A percentile compares a stretch with the other conserved stretches of the same genome.
Conservation (phyloP, 2,797 vertebrate genomes). For the Miichthys miiuy region DNA sequence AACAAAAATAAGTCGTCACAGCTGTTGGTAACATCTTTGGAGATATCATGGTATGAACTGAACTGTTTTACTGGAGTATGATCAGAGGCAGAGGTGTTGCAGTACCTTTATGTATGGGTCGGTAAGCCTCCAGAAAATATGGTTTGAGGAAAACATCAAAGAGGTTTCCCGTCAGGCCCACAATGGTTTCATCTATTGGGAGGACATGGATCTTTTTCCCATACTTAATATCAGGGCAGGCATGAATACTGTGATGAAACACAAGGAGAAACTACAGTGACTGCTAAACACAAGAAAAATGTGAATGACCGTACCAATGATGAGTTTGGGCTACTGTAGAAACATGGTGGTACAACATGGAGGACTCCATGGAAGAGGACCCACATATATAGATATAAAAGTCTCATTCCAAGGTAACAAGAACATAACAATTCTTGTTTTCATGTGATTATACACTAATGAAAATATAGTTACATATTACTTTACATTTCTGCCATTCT, state of each 20-base stretch:
- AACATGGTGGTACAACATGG: too few species aligned
- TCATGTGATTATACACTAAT: too few species aligned
- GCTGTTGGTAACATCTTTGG: neutral
- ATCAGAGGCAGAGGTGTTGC: neutral
- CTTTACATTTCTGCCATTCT: too few species aligned
- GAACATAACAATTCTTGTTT: too few species aligned
- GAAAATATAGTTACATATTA: too few species aligned
- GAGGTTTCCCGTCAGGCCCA: slow-evolving; percentile 95
- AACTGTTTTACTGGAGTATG: neutral
- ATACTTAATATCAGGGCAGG: slow-evolving; percentile 96
- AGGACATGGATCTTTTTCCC: slow-evolving; percentile 95
- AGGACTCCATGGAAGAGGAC: too few species aligned
- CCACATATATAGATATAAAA: too few species aligned
- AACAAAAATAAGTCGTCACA: neutral
- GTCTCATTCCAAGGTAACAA: too few species aligned
- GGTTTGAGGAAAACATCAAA: slow-evolving; percentile 98
- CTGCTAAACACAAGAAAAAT: too few species aligned
- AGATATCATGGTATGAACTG: neutral
- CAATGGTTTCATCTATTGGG: slow-evolving; percentile 96
- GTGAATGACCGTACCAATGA: too few species aligned
- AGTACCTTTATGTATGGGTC: slow-evolving; percentile 94
- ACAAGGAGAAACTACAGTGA: neutral
- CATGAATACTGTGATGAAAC: slow-evolving; percentile 88
- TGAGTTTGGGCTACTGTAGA: too few species aligned
- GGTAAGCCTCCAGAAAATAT: slow-evolving; percentile 95